Percentiles rank a stretch among this genome's conserved stretches.
phyloP scores from a whole-genome alignment of 2,797 vertebrate species.

The Spinus pinus region DNA sequence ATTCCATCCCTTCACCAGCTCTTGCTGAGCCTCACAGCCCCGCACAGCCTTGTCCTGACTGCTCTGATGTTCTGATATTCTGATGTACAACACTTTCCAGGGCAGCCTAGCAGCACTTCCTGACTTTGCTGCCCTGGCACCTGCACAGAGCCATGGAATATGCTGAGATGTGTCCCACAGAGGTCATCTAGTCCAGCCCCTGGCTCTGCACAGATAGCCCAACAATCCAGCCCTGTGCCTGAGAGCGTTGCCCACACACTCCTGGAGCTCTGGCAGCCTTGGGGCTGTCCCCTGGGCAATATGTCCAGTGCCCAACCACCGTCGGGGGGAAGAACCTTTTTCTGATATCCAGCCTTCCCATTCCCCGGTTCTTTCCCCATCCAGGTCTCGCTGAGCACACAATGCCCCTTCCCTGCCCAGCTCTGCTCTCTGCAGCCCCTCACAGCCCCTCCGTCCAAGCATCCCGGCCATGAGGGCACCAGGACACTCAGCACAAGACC shows the following conservation, averaged over 20 bases:
- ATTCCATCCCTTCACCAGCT: background rate
- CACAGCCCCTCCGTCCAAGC: background rate
- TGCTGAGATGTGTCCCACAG: background rate
- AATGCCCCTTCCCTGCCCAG: background rate
- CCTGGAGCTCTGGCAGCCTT: background rate
- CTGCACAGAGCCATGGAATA: background rate
- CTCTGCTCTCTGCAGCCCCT: background rate
- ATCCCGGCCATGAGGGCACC: background rate
- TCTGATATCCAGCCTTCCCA: background rate
- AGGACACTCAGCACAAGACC: accelerated
- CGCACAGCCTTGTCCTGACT: background rate
- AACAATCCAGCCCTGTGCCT: background rate
- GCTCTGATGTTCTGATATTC: background rate
- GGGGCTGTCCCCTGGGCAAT: accelerated
- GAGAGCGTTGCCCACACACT: background rate
- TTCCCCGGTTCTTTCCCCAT: background rate
- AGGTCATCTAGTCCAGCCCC: background rate
- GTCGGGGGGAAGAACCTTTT: background rate
- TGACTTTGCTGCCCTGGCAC: background rate
- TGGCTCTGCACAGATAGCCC: background rate
- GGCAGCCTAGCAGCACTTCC: background rate
- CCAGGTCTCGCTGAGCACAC: accelerated
- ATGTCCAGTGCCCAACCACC: background rate
- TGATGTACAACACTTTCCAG: background rate
- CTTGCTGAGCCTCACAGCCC: background rate